These are phyloP conservation scores for Scalopus aquaticus DNA, from an alignment of 2,113 vertebrate genomes.

Conservation along the genomic window DNA sequence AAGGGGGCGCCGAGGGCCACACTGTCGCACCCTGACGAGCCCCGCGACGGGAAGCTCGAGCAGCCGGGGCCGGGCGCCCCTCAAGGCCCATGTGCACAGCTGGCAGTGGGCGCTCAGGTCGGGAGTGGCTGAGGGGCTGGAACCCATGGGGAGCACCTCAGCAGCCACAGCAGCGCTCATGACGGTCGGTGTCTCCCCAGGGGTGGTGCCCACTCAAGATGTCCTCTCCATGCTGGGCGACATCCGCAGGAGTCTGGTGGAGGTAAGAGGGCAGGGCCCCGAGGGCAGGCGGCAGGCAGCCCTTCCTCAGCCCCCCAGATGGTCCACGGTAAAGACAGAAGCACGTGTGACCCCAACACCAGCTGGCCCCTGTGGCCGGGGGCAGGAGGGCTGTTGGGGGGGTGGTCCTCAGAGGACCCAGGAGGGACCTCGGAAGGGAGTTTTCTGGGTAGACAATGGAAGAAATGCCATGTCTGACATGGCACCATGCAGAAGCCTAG, in stretches of 20 bases:
- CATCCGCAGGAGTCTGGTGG: conserved; percentile 89
- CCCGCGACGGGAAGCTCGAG: no score
- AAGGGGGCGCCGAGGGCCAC: not conserved
- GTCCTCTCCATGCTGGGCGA: conserved; percentile 93
- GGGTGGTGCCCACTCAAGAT: conserved; percentile 93
- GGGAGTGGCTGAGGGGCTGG: not conserved
- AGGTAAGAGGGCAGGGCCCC: conserved; percentile 85
- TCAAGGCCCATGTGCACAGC: no score
- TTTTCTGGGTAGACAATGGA: not conserved
- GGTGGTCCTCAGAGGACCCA: not conserved
- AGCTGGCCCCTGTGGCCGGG: accelerated
- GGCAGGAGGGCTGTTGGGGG: accelerated
- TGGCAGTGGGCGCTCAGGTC: not conserved
- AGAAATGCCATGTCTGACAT: not conserved
- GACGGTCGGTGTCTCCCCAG: conserved; percentile 77
- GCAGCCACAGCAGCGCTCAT: conserved; percentile 13
- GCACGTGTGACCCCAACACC: not conserved
- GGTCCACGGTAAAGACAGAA: no score
- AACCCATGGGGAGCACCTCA: not conserved
- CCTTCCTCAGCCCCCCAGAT: not conserved
- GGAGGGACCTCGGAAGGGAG: not conserved
- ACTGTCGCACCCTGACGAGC: not conserved
- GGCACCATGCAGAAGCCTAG: not conserved
- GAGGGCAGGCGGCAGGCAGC: not conserved
- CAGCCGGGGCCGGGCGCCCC: no score